Evolutionary conservation across 2,888 invertebrate genomes (phyloP).

Genomic region (Acanthoscelides obtectus): DNA sequence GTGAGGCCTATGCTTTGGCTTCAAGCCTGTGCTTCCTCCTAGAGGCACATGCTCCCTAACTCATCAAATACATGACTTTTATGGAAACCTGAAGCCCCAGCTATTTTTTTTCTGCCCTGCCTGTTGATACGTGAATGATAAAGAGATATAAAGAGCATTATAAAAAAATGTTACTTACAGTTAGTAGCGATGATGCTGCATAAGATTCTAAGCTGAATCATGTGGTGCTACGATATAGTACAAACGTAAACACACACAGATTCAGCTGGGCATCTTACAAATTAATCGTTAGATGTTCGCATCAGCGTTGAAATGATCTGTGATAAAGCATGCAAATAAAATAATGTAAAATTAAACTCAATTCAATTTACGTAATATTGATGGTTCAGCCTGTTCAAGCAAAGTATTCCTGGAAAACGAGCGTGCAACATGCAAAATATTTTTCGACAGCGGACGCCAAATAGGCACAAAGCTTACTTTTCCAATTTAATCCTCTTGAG

Average conservation of each 20-base stretch:
- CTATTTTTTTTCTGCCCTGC: too few species aligned
- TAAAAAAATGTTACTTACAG: conserved; percentile 6
- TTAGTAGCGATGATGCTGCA: conserved; percentile 28
- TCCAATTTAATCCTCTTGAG: conserved; percentile 95
- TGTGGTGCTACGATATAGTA: conserved; percentile 62
- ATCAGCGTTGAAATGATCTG: neutral
- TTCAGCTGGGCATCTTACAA: conserved; percentile 47
- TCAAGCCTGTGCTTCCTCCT: too few species aligned
- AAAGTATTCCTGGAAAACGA: neutral
- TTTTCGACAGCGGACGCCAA: neutral
- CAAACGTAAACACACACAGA: conserved; percentile 54
- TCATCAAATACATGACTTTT: too few species aligned
- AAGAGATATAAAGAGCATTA: too few species aligned
- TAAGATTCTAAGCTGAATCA: conserved; percentile 62
- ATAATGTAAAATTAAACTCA: neutral
- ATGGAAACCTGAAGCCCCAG: too few species aligned
- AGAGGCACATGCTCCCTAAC: too few species aligned
- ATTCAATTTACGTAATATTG: too few species aligned
- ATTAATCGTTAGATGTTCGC: neutral
- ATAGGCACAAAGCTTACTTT: conserved; percentile 64
- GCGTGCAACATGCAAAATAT: neutral
- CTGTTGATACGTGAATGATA: too few species aligned
- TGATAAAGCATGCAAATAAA: neutral
- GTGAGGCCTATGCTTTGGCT: too few species aligned
- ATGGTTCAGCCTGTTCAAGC: neutral